These are phyloP conservation scores for Gadopsis marmoratus DNA, from an alignment of 2,797 vertebrate genomes.

Conservation along the genomic window DNA sequence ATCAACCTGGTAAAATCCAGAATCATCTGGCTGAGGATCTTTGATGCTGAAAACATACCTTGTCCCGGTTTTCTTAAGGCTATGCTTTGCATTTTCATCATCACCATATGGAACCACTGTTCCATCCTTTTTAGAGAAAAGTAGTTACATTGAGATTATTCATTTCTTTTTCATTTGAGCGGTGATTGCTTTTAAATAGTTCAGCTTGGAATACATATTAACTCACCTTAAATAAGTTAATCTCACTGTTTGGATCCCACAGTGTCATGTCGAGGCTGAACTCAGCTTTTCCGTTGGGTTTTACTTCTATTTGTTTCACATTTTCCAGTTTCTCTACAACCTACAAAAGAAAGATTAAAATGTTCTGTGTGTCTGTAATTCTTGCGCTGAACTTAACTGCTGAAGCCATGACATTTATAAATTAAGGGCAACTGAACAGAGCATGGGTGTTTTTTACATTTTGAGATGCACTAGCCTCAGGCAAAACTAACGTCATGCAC, in stretches of 20 bases:
- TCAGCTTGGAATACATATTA: neutral
- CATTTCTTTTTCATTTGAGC: neutral
- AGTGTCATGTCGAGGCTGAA: constrained; percentile 90
- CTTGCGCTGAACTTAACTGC: neutral
- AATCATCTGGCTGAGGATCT: constrained; percentile 87
- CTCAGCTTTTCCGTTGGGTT: constrained; percentile 83
- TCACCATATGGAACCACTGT: constrained; percentile 66
- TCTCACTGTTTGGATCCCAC: constrained; percentile 82
- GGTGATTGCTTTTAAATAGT: constrained; percentile 1
- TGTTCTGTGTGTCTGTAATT: neutral
- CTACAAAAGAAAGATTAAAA: constrained; percentile 68
- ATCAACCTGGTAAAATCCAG: constrained; percentile 91
- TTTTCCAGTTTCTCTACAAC: constrained; percentile 84
- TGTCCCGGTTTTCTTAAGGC: constrained; percentile 82
- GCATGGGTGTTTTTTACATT: neutral
- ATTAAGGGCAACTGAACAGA: neutral
- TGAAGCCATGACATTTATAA: neutral
- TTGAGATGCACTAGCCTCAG: neutral
- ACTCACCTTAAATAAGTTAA: constrained; percentile 91
- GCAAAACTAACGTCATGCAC: neutral
- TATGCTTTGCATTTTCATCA: constrained; percentile 83
- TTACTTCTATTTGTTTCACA: constrained; percentile 87
- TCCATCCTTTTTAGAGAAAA: constrained; percentile 75
- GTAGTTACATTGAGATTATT: neutral
- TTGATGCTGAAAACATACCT: constrained; percentile 88